These are phyloP conservation scores for Nipponacmea schrenckii DNA, from an alignment of 2,888 invertebrate genomes.

Conservation along the genomic window DNA sequence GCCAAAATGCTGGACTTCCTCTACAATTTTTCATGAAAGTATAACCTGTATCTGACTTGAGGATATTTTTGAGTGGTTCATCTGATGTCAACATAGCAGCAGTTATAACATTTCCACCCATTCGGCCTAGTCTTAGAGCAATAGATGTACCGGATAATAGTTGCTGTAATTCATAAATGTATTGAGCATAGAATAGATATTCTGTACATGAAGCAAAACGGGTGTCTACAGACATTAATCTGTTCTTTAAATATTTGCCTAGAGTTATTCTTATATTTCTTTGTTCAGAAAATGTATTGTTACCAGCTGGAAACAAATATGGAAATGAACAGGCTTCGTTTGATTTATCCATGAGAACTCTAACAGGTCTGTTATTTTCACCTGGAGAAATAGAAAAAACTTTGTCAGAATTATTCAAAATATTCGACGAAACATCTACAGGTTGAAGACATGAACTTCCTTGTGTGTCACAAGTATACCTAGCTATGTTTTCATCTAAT, in stretches of 20 bases:
- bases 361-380: slow-evolving; percentile 25
- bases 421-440: slow-evolving; percentile 23
- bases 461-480: background rate
- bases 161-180: slow-evolving; percentile 23
- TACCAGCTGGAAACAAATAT: slow-evolving; percentile 23
- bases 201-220: slow-evolving; percentile 22
- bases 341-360: slow-evolving; percentile 21
- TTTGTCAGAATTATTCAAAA: slow-evolving; percentile 21
- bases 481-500: no score
- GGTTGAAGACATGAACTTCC: slow-evolving; percentile 31
- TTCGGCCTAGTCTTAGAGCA: slow-evolving; percentile 17
- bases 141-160: slow-evolving; percentile 18
- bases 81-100: slow-evolving; percentile 10
- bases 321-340: slow-evolving; percentile 27
- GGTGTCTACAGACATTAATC: slow-evolving; percentile 19
- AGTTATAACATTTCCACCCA: slow-evolving; percentile 9
- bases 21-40: no score
- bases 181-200: slow-evolving; percentile 28
- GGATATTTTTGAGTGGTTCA: slow-evolving; percentile 10
- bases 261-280: slow-evolving; percentile 13
- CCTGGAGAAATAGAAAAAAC: slow-evolving; percentile 28
- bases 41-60: slow-evolving; percentile 20
- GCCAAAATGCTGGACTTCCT: slow-evolving; percentile 23
- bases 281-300: slow-evolving; percentile 4
- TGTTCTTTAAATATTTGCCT: slow-evolving; percentile 19